Evolutionary conservation across 2,113 vertebrate species (phyloP).

Genomic region (Dendropsophus ebraccatus): DNA sequence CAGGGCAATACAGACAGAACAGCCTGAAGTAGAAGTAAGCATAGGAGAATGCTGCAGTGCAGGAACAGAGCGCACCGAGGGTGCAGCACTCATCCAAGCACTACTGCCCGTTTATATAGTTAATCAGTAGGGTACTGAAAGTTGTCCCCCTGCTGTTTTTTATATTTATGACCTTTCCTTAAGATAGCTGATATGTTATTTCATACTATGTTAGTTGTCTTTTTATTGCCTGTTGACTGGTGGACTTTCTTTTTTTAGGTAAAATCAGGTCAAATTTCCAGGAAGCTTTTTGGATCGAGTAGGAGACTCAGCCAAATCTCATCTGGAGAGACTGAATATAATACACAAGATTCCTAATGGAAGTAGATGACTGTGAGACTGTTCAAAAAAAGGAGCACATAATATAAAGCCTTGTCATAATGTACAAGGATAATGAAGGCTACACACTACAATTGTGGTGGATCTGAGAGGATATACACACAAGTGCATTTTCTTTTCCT

Average conservation of each 20-base stretch:
- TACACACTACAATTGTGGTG: conserved; percentile 19
- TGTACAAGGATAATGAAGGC: not conserved
- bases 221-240: not conserved
- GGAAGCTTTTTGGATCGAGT: conserved; percentile 97
- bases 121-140: too few relatives aligned
- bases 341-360: conserved; percentile 77
- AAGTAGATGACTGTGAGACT: not conserved
- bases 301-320: conserved; percentile 94
- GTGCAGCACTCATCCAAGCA: too few relatives aligned
- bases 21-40: too few relatives aligned
- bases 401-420: not conserved
- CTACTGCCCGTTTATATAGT: too few relatives aligned
- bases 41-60: too few relatives aligned
- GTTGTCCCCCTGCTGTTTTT: too few relatives aligned
- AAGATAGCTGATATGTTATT: not conserved
- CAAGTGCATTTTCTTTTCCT: conserved; percentile 20
- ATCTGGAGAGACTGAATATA: conserved; percentile 94
- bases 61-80: too few relatives aligned
- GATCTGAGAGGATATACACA: conserved; percentile 11
- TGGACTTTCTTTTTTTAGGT: conserved; percentile 82
- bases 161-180: not conserved
- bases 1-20: too few relatives aligned
- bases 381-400: not conserved
- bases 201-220: not conserved
- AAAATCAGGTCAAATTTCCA: conserved; percentile 91